Base-by-base conservation (phyloP, 2,113 vertebrate genomes). In the Nettapus auritus region DNA sequence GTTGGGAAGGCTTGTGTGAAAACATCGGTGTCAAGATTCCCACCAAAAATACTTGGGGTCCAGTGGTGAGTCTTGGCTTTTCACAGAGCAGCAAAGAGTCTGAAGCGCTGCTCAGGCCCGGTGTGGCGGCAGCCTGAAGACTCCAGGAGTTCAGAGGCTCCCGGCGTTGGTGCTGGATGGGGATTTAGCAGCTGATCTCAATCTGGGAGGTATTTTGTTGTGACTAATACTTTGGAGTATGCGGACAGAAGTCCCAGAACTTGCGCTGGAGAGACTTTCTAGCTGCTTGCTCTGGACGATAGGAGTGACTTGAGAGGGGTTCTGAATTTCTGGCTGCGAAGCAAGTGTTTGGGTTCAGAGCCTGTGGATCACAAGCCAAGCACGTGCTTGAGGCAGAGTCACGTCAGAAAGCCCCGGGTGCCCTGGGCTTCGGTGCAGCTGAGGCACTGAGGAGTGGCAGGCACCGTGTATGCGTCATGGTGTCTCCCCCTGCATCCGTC, bases 121-220 rank as follows among this genome's bases (percentile, higher is more conserved):
- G 48, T 2, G 6, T 0, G 1, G 2, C 59, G 21, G 40, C 36
- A 67, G 86, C 23, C 73, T 63, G 55, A 48, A 40, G 83, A 48
- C 46, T 48, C 46, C 46, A 28, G 71, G 38, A 48, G 0, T 3
- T 48, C 46, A 22, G 71, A 82, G 85, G 28, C 71, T 95, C 90
- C 56, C 53, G 33, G 67, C 67, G 85, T 28, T 3, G 1, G 50
- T 56, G 75, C 94, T 81, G 76, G 67, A 38, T 52, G 63, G 33
- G 62, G 60, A 78, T 93, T 96, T 94, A 96, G 93, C 92, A 94
- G 76, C 86, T 68, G 82, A 70, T 77, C 88, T 81, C 60, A 68
- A 13, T 81, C 91, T 28, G 10, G 75, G 79, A 82, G 31, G 55
- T 46, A 12, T 96, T 94, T 86, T 79, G 57, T 73, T 60, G 26